phyloP scores from a whole-genome alignment of 2,888 invertebrate species.

The Pammene aurita region DNA sequence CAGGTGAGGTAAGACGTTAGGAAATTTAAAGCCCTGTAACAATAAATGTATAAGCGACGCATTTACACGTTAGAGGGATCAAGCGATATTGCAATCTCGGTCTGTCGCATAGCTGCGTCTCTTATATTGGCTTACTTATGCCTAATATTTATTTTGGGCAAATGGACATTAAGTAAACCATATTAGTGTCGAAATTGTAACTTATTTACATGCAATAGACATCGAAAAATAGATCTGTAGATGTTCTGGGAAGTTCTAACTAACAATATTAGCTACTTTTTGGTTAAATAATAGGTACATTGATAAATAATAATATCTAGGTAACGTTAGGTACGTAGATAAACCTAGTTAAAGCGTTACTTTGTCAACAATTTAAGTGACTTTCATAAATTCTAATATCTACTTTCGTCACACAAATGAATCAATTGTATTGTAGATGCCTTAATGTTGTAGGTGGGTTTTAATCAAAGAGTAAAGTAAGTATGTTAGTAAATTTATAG shows the following conservation, averaged over 20 bases:
- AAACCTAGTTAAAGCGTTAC: not conserved
- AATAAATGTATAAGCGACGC: not conserved
- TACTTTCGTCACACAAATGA: not conserved
- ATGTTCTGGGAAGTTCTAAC: constrained; percentile 24
- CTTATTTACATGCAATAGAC: constrained; percentile 42
- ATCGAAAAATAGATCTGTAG: constrained; percentile 50
- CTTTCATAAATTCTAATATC: not conserved
- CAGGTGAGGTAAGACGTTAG: constrained; percentile 3
- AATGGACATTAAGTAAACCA: no score
- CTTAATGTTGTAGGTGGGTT: not conserved
- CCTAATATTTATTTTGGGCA: no score
- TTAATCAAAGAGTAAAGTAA: no score
- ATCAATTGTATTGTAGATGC: not conserved
- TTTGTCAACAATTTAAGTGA: not conserved
- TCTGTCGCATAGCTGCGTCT: no score
- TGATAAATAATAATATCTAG: not conserved
- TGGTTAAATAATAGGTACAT: constrained; percentile 31
- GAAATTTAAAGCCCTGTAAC: not conserved
- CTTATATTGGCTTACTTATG: no score
- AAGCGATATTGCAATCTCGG: no score
- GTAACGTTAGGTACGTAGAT: no score
- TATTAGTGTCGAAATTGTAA: not conserved
- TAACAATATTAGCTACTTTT: constrained; percentile 18
- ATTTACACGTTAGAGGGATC: no score
- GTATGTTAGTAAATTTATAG: no score